Conservation (phyloP, 2,888 invertebrate genomes). For the Amblyteles armatorius region DNA sequence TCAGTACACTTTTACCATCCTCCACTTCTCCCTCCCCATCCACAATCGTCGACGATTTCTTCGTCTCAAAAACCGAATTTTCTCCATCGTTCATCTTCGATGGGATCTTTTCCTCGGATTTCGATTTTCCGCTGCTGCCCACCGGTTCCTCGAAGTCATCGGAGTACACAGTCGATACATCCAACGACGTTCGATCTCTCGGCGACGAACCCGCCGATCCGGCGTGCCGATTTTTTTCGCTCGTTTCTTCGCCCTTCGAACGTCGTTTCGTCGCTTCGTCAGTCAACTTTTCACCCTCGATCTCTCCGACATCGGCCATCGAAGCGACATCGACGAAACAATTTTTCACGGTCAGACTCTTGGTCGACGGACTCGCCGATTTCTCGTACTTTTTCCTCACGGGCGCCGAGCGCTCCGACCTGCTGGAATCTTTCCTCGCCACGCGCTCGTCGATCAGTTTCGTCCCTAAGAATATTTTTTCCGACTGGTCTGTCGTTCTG, state of each 20-base stretch:
- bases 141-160: conserved; percentile 62
- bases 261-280: neutral
- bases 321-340: neutral
- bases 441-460: conserved; percentile 38
- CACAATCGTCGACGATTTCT: neutral
- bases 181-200: conserved; percentile 67
- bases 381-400: conserved; percentile 4
- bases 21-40: neutral
- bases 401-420: conserved; percentile 17
- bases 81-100: neutral
- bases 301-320: neutral
- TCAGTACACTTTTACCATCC: neutral
- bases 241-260: conserved; percentile 12
- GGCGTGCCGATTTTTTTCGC: conserved; percentile 29
- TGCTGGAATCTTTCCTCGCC: conserved; percentile 44
- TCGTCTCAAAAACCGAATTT: neutral
- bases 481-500: neutral
- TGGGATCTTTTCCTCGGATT: neutral
- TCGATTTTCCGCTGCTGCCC: conserved; percentile 4
- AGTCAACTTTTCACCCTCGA: neutral
- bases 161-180: conserved; percentile 65
- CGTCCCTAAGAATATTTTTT: conserved; percentile 14
- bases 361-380: conserved; percentile 2
- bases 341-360: neutral
- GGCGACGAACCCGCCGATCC: conserved; percentile 57